phyloP scores from a whole-genome alignment of 2,888 invertebrate genomes.

The Euplexia lucipara region DNA sequence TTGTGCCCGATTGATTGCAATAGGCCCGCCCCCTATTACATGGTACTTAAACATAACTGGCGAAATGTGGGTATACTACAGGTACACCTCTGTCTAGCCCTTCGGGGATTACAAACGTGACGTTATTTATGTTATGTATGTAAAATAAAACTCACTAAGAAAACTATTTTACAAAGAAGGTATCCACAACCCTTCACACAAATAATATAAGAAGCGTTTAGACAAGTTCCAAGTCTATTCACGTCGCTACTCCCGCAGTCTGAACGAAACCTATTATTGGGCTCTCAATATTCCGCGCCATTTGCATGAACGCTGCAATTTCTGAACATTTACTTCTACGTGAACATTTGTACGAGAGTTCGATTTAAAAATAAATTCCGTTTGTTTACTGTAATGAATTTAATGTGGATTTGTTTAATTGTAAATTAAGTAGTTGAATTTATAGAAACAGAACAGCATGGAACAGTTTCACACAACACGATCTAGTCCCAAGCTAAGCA shows the following conservation, averaged over 20 bases:
- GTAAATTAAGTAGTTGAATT: too few relatives aligned
- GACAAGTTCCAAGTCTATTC: conserved; percentile 39
- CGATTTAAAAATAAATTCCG: conserved; percentile 18
- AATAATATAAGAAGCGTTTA: conserved; percentile 26
- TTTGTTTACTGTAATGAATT: conserved; percentile 14
- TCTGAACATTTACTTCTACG: conserved; percentile 40
- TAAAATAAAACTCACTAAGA: conserved; percentile 2
- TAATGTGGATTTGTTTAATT: background rate
- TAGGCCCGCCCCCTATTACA: too few relatives aligned
- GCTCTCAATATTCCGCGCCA: conserved; percentile 45
- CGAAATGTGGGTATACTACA: too few relatives aligned
- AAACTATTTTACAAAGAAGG: background rate
- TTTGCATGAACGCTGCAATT: conserved; percentile 58
- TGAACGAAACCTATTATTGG: conserved; percentile 53
- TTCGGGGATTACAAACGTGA: too few relatives aligned
- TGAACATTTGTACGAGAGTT: conserved; percentile 16
- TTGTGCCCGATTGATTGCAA: too few relatives aligned
- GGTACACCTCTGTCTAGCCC: too few relatives aligned
- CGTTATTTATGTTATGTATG: background rate
- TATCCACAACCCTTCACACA: background rate
- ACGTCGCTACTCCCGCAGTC: conserved; percentile 28
- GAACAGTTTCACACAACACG: too few relatives aligned
- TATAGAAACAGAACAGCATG: too few relatives aligned
- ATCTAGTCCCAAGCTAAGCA: too few relatives aligned
- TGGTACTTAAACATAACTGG: too few relatives aligned